These are phyloP conservation scores for Callopanchax toddi DNA, from an alignment of 2,113 vertebrate species.

Conservation along the genomic window DNA sequence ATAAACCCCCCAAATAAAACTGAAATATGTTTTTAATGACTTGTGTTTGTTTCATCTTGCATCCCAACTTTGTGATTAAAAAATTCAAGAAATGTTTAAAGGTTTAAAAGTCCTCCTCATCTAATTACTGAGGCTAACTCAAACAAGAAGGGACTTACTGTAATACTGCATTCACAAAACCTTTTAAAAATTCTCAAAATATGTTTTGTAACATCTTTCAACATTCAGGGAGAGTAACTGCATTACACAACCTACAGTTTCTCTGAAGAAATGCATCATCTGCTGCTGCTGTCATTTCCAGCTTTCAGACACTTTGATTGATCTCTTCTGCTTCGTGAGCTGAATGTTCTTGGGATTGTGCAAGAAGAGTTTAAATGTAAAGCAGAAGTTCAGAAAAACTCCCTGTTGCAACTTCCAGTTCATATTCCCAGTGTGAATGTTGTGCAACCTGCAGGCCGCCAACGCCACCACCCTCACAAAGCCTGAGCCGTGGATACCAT, in stretches of 20 bases:
- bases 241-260: neutral
- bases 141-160: neutral
- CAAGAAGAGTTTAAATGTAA: constrained; percentile 22
- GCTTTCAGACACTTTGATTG: constrained; percentile 4
- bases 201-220: neutral
- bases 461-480: neutral
- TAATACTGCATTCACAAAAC: neutral
- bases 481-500: constrained; percentile 18
- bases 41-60: too few species aligned
- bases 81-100: too few species aligned
- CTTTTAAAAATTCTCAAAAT: neutral
- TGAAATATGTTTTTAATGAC: too few species aligned
- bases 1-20: too few species aligned
- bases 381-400: constrained; percentile 56
- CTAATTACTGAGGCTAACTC: neutral
- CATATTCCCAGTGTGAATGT: constrained; percentile 30
- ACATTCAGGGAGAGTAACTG: neutral
- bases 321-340: constrained; percentile 1
- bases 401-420: constrained; percentile 59
- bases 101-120: too few species aligned
- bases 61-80: too few species aligned
- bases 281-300: constrained; percentile 3
- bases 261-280: constrained; percentile 9
- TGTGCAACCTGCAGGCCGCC: constrained; percentile 20
- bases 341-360: constrained; percentile 21